Conservation (phyloP, 2,888 invertebrate species). For the Timema podura region DNA sequence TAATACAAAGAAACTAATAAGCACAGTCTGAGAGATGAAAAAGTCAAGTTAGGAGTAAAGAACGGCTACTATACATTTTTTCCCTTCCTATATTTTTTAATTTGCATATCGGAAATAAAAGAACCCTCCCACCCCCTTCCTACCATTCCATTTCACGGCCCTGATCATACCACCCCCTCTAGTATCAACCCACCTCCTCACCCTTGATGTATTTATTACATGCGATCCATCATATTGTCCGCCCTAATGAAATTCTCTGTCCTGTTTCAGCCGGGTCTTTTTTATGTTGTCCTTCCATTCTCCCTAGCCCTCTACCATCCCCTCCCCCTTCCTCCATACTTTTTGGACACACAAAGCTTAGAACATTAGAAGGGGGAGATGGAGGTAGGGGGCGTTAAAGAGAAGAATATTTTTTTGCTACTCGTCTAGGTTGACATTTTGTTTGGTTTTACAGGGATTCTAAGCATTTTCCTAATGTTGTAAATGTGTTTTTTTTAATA, state of each 20-base stretch:
- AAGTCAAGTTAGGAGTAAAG: too few species aligned
- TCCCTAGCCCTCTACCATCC: conserved; percentile 8
- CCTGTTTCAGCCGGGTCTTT: conserved; percentile 7
- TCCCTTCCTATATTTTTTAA: conserved; percentile 6
- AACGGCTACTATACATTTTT: not conserved
- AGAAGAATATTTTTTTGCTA: not conserved
- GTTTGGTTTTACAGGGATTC: not conserved
- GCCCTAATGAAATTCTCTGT: conserved; percentile 23
- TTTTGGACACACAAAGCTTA: too few species aligned
- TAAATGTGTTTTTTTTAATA: too few species aligned
- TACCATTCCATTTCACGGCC: conserved; percentile 19
- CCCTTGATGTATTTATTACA: conserved; percentile 23
- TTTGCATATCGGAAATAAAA: conserved; percentile 20
- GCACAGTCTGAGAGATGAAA: too few species aligned
- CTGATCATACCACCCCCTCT: conserved; percentile 17
- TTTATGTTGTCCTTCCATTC: conserved; percentile 4
- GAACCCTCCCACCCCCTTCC: not conserved
- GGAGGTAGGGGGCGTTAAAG: too few species aligned
- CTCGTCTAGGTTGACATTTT: not conserved
- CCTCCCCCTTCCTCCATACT: not conserved
- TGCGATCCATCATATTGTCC: conserved; percentile 22
- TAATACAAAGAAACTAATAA: too few species aligned
- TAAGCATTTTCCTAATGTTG: too few species aligned
- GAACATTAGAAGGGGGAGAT: too few species aligned
- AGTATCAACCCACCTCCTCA: conserved; percentile 1